Base-by-base conservation (phyloP, 1,140 invertebrate genomes). In the Brachionus manjavacas region DNA sequence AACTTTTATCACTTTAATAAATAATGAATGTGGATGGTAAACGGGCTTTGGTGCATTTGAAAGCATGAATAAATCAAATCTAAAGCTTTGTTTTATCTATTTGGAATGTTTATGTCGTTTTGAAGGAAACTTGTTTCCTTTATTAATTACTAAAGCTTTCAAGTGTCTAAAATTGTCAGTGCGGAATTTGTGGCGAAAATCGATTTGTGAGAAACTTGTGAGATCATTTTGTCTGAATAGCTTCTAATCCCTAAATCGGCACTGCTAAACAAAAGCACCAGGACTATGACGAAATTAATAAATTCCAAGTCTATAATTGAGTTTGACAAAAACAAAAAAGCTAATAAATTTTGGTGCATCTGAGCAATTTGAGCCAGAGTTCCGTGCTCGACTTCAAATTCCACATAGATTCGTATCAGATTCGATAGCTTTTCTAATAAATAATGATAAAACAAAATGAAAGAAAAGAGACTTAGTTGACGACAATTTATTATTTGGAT, bases 1-100 rank as follows among this genome's bases (percentile, higher is more conserved):
- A 72, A 72, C 16, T 72, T 72, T 72, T 72, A 72, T 72, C 68
- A 41, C 14, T 72, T 72, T 72, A 72, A 72, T 72, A 72, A 72
- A 72, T 72, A 72, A 72, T 72, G 39, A 72, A 72, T 72, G n/a
- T 35, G n/a, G 31, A 39, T 39, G 16, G 68, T 41, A 9, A 72
- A n/a, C 12, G 31, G 4, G 31, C 31, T 72, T 72, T 72, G 68
- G 68, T 72, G 68, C 20, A 43, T 72, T 72, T 72, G 68, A 72
- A 72, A 43, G 68, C 39, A 72, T 72, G 39, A 72, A 72, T 72
- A 72, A 72, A 72, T 72, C 28, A 72, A 72, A 28, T 6, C 35
- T n/a, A 68, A 68, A 41, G 39, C 31, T 72, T 72, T 72, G 68
- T 41, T 72, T 72, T 72, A 39, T 72, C 31, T 72, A 41, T 72